Evolutionary conservation across 2,113 vertebrate species (phyloP).

Genomic region (Erpornis zantholeuca): DNA sequence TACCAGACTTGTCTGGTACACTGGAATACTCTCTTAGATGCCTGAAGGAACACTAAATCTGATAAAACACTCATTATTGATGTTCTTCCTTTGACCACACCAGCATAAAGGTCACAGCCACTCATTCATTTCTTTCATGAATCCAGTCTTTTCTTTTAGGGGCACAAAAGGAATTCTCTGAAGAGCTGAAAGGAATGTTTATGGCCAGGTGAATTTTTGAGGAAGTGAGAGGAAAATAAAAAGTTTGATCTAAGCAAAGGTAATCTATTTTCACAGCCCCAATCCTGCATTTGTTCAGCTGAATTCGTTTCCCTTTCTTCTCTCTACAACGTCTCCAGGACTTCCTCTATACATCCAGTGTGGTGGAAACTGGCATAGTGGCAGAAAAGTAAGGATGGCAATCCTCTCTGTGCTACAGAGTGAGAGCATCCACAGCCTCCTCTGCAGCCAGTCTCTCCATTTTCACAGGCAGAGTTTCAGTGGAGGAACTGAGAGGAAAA

Average conservation of each 20-base stretch:
- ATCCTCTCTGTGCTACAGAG: constrained; percentile 5
- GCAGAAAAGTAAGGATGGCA: not conserved
- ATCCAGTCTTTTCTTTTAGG: not conserved
- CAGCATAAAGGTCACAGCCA: not conserved
- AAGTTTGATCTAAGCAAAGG: not conserved
- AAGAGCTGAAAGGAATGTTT: not conserved
- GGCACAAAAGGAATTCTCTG: not conserved
- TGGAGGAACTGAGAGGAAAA: not conserved
- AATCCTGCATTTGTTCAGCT: not conserved
- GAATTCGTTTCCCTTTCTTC: not conserved
- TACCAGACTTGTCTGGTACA: not conserved
- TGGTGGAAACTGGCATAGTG: not conserved
- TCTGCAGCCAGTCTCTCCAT: not conserved
- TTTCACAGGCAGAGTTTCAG: not conserved
- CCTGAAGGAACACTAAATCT: not conserved
- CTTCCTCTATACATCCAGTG: accelerated
- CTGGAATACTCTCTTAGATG: not conserved
- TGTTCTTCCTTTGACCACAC: not conserved
- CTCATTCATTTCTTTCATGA: not conserved
- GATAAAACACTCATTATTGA: not conserved
- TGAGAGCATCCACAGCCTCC: constrained; percentile 43
- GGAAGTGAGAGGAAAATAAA: not conserved
- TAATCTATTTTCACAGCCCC: not conserved
- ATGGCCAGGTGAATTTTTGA: not conserved
- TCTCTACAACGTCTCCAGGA: not conserved